Evolutionary conservation across 2,797 vertebrate species (phyloP), one percentile per base, ranked within the genome.

Genomic region (Epinephelus coioides): DNA sequence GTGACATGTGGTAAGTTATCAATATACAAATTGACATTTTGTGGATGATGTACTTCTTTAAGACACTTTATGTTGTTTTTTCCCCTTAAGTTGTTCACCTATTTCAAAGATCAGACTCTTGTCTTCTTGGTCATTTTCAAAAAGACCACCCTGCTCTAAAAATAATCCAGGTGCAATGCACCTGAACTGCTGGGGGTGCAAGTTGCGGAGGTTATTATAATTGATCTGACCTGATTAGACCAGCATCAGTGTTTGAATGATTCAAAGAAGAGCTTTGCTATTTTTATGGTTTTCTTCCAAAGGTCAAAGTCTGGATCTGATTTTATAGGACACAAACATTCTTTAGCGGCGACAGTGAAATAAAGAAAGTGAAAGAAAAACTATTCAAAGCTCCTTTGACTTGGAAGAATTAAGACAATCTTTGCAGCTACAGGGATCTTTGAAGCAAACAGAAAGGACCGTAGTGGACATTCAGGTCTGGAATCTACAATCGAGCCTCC

Each of bases 331-430:
- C 1, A 6, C 3, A 14, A 59, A 47, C 23, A 4, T 7, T 59
- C 4, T 2, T 3, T 0, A 54, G 40, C 17, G n/a, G 3, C 40
- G 50, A 40, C 14, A 1, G 43, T 25, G 11, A 13, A 14, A 34
- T 7, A 34, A 34, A 34, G 18, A 61, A 43, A 70, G 54, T 34
- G 65, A 73, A 81, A 71, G 70, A 5, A n/a, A 46, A 53, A 55
- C 0, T 0, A 1, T 51, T 6, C 0, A 7, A 14, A 10, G 7
- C 54, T 44, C 1, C 3, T 8, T 21, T n/a, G 8, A 21, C 19
- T 38, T 4, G 3, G 15, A 46, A 30, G 19, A 25, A 18, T 0
- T 8, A 6, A 43, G 44, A 25, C 5, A 25, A 43, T 1, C 6
- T 2, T 2, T 15, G 6, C 30, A 12, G 51, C 68, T 9, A 38